phyloP scores from a whole-genome alignment of 2,888 invertebrate species.

The Drosophila niveifrons region DNA sequence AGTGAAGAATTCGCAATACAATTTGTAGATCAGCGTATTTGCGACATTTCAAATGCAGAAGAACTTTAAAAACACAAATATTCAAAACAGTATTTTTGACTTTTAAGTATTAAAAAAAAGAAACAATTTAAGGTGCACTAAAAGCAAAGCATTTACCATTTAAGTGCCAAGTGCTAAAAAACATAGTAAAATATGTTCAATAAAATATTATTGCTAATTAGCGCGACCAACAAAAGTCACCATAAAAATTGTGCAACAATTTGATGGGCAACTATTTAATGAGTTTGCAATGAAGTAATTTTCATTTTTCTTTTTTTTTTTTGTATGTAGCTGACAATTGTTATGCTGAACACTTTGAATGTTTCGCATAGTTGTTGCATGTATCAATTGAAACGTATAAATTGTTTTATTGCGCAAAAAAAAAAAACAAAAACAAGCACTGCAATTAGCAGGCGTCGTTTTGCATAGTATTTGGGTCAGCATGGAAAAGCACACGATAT shows the following conservation, averaged over 20 bases:
- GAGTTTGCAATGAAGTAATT: slow-evolving; percentile 13
- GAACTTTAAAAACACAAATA: too few relatives aligned
- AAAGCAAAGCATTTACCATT: too few relatives aligned
- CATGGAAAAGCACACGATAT: not conserved
- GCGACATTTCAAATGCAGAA: too few relatives aligned
- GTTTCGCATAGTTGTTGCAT: not conserved
- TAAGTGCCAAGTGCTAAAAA: too few relatives aligned
- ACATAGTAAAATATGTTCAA: not conserved
- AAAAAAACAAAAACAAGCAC: not conserved
- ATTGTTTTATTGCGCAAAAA: slow-evolving; percentile 5
- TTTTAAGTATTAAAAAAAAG: too few relatives aligned
- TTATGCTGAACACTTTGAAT: not conserved
- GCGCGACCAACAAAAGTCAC: slow-evolving; percentile 2
- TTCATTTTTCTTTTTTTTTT: not conserved
- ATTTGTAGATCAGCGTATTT: too few relatives aligned
- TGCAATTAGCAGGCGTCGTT: not conserved
- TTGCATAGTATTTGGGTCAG: slow-evolving; percentile 1
- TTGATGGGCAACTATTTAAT: slow-evolving; percentile 13
- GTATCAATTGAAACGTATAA: slow-evolving; percentile 4
- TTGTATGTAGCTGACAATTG: not conserved
- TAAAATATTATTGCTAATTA: slow-evolving; percentile 8
- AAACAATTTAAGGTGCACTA: too few relatives aligned
- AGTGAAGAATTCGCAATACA: too few relatives aligned
- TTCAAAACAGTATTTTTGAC: too few relatives aligned
- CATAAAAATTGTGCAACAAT: not conserved